phyloP scores from a whole-genome alignment of 2,888 invertebrate genomes.

The Octonoba sinensis region DNA sequence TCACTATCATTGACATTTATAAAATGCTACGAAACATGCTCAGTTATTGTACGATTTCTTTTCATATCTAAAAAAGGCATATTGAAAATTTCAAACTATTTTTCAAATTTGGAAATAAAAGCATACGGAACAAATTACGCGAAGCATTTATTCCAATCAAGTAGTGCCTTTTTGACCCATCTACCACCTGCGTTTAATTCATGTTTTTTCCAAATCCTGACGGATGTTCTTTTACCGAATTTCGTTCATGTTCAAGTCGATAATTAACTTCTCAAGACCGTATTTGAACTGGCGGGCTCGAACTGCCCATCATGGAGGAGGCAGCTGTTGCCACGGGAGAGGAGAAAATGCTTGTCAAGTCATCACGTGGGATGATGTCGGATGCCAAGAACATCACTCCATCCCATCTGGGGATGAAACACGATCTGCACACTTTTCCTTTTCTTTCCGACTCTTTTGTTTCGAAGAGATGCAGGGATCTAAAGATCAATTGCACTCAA shows the following conservation, averaged over 20 bases:
- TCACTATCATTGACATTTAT: too few relatives aligned
- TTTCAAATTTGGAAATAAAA: too few relatives aligned
- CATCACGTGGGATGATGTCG: neutral
- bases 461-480: too few relatives aligned
- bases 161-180: too few relatives aligned
- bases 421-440: neutral
- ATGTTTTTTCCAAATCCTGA: slow-evolving; percentile 14
- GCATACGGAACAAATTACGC: too few relatives aligned
- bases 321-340: slow-evolving; percentile 13
- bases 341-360: slow-evolving; percentile 5
- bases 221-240: slow-evolving; percentile 20
- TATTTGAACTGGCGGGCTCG: slow-evolving; percentile 3
- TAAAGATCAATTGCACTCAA: too few relatives aligned
- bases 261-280: slow-evolving; percentile 50
- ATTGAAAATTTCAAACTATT: too few relatives aligned
- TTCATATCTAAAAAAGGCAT: too few relatives aligned
- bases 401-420: slow-evolving; percentile 8
- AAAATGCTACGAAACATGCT: too few relatives aligned
- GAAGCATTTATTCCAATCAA: too few relatives aligned
- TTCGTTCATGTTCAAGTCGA: slow-evolving; percentile 15
- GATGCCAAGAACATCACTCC: slow-evolving; percentile 8
- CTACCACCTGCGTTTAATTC: slow-evolving; percentile 4
- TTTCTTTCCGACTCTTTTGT: too few relatives aligned
- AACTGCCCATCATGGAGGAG: slow-evolving; percentile 15
- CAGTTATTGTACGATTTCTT: too few relatives aligned